phyloP scores from a whole-genome alignment of 2,888 invertebrate genomes.

The Steinernema scapterisci region DNA sequence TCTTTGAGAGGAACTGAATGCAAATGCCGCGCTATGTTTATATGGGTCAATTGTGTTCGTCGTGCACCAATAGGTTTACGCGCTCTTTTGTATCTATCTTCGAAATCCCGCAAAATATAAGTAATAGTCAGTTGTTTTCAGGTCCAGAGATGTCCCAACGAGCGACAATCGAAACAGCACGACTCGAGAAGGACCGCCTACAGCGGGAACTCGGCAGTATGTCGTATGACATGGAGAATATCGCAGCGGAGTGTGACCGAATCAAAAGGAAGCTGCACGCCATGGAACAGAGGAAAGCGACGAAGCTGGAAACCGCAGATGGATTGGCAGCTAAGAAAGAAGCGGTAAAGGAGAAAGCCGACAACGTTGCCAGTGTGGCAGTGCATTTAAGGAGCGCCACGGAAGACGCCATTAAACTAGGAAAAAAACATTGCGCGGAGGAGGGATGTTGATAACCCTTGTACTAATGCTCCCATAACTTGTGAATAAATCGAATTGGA shows the following conservation, averaged over 20 bases:
- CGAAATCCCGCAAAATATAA: background rate
- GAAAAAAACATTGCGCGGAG: background rate
- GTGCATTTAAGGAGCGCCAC: background rate
- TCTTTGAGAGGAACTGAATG: too few relatives aligned
- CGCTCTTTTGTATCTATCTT: background rate
- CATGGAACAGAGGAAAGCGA: background rate
- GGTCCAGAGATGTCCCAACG: background rate
- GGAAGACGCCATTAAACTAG: constrained; percentile 3
- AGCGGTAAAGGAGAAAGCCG: background rate
- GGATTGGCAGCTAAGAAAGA: background rate
- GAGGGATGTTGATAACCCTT: background rate
- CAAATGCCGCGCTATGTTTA: too few relatives aligned
- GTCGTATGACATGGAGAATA: background rate
- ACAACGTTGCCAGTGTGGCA: background rate
- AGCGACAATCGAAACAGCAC: background rate
- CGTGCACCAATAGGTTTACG: background rate
- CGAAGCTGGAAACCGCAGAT: background rate
- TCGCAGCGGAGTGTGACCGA: background rate
- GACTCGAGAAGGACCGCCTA: constrained; percentile 2
- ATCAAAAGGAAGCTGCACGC: background rate
- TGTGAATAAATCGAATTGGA: background rate
- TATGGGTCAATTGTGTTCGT: too few relatives aligned
- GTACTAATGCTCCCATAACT: background rate
- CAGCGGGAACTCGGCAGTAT: background rate
- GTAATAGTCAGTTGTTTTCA: background rate